Base-by-base conservation (phyloP, 1,140 invertebrate species). In the Dryas iulia region DNA sequence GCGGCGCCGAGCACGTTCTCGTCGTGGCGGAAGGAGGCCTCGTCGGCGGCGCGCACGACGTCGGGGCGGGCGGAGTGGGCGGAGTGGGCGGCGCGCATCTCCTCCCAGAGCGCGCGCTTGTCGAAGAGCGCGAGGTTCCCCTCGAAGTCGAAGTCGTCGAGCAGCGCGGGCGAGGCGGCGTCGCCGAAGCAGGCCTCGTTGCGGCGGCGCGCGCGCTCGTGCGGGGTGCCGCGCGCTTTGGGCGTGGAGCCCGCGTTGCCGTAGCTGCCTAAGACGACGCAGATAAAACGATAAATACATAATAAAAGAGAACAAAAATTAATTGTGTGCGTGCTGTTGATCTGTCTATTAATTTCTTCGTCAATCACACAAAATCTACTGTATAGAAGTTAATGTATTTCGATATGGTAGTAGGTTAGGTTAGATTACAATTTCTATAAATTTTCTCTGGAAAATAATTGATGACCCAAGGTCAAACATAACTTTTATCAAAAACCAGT, bases 81-180 rank as follows among this genome's bases (percentile, higher is more conserved):
- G 12, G 64, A 65, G 35, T 39, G 35, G 4, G 14, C 35, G 56
- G 65, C 28, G 94, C 93, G 95, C 78, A 88, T 83, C 74, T 80
- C 72, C 66, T 97, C 95, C 94, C 95, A 96, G 67, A 94, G 92
- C 52, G 77, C 77, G 66, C 69, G 72, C 92, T 98, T 98, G 90
- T 98, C 96, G 92, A 98, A 98, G 24, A 98, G 90, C 10, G 97
- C 97, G 18, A 98, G 92, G 93, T 98, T 98, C 71, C 97, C 97
- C 86, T 98, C 97, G 94, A 98, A 98, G 93, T 98, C 97, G 93
- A 98, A 98, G 75, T 97, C 96, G 82, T 96, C 94, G 69, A 93
- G 87, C 39, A 92, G 79, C 11, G 93, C 87, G 6, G 86, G 89
- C 67, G 92, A 89, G 61, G 93, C 92, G 1, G 91, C 82, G 28